Evolutionary conservation across 2,888 invertebrate species (phyloP).

Genomic region (Drosophila glabriapex): DNA sequence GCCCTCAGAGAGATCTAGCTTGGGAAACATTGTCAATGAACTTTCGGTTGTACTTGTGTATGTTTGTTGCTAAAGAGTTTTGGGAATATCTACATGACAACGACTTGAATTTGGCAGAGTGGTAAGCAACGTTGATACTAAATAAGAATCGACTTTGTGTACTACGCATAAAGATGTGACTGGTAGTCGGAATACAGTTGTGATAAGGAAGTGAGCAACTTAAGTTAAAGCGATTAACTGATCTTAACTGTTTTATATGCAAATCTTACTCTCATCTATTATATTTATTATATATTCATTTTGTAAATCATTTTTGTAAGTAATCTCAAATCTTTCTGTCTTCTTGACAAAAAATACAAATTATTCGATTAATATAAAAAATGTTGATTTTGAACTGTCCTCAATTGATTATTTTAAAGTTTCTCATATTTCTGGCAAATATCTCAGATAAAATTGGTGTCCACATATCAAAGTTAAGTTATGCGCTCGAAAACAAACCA

Average conservation of each 20-base stretch:
- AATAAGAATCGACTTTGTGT: slow-evolving; percentile 2
- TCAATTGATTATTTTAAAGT: not conserved
- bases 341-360: not conserved
- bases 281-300: not conserved
- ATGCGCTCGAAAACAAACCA: not conserved
- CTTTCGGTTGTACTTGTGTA: slow-evolving; percentile 43
- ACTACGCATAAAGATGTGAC: slow-evolving; percentile 3
- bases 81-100: slow-evolving; percentile 40
- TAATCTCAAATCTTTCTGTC: not conserved
- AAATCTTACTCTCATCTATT: not conserved
- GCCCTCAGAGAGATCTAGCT: slow-evolving; percentile 64
- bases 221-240: not conserved
- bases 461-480: not conserved
- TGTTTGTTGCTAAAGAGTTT: slow-evolving; percentile 32
- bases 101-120: slow-evolving; percentile 7
- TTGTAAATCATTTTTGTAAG: not conserved
- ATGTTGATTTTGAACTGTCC: not conserved
- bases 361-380: not conserved
- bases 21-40: slow-evolving; percentile 71
- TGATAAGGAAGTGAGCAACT: not conserved
- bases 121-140: slow-evolving; percentile 4
- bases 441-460: not conserved
- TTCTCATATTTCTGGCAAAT: not conserved
- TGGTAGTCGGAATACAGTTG: not conserved
- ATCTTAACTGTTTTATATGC: not conserved